Conservation (phyloP, 2,888 invertebrate species). For the Xylota sylvarum region DNA sequence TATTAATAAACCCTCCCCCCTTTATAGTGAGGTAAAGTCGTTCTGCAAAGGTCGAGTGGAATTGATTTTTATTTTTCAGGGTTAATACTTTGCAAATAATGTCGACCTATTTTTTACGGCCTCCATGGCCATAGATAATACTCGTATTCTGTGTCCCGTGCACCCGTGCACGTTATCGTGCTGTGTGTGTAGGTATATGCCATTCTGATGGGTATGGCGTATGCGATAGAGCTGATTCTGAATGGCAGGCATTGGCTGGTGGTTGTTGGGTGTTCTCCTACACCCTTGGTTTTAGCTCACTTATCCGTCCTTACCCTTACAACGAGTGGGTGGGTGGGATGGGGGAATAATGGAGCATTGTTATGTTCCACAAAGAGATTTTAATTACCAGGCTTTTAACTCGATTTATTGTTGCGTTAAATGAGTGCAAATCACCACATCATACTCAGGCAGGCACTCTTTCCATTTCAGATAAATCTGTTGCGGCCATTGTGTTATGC, state of each 20-base stretch:
- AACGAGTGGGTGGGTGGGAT: neutral
- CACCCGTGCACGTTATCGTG: conserved; percentile 21
- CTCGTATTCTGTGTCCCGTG: conserved; percentile 5
- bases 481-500: conserved; percentile 3
- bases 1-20: conserved; percentile 6
- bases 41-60: conserved; percentile 65
- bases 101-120: conserved; percentile 66
- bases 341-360: conserved; percentile 54
- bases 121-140: conserved; percentile 54
- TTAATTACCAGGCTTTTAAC: conserved; percentile 71
- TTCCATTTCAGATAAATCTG: conserved; percentile 32
- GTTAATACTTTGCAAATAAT: conserved; percentile 69
- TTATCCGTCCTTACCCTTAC: conserved; percentile 21
- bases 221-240: conserved; percentile 25
- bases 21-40: conserved; percentile 33
- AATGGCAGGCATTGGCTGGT: conserved; percentile 39
- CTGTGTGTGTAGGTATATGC: neutral
- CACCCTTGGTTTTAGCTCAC: conserved; percentile 26
- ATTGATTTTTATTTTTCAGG: conserved; percentile 74
- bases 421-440: conserved; percentile 65
- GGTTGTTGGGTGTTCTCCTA: neutral
- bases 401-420: conserved; percentile 74
- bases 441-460: conserved; percentile 29
- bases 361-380: conserved; percentile 67
- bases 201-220: conserved; percentile 17